These are phyloP conservation scores for Emydoidea blandingii DNA, from an alignment of 2,797 vertebrate species.

Conservation along the genomic window DNA sequence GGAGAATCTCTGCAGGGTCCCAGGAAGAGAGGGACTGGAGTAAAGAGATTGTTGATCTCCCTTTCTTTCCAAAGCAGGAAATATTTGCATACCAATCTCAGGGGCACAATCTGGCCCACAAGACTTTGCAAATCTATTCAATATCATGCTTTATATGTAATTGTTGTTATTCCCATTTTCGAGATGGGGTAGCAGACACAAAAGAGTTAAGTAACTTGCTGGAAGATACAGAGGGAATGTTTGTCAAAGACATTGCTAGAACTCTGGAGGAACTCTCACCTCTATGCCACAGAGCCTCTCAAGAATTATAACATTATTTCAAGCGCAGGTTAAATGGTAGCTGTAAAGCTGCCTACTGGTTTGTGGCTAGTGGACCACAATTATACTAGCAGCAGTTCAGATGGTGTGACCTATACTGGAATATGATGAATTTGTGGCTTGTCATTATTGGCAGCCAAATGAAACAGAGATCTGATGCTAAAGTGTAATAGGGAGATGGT, in stretches of 20 bases:
- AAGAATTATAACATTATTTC: constrained; percentile 15
- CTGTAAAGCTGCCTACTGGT: constrained; percentile 37
- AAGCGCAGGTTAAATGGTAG: constrained; percentile 41
- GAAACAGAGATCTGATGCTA: constrained; percentile 60
- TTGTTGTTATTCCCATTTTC: neutral
- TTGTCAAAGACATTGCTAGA: neutral
- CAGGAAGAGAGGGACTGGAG: neutral
- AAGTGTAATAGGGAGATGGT: constrained; percentile 17
- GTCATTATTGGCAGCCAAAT: constrained; percentile 65
- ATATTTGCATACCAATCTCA: neutral
- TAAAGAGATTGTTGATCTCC: neutral
- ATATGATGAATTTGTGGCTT: constrained; percentile 69
- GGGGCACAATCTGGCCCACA: neutral
- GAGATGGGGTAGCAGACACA: neutral
- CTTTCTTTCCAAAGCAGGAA: neutral
- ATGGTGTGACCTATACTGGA: constrained; percentile 23
- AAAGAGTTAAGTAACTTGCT: fast-evolving
- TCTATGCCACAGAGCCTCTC: fast-evolving
- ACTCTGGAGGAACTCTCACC: neutral
- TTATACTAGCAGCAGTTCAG: constrained; percentile 45
- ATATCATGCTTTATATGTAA: neutral
- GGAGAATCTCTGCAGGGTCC: neutral
- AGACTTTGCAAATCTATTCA: neutral
- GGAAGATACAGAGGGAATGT: neutral
- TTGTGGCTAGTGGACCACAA: neutral